A percentile compares a stretch with the other conserved stretches of the same genome.
Conservation (phyloP, 2,113 vertebrate genomes). For the Nothoprocta perdicaria region DNA sequence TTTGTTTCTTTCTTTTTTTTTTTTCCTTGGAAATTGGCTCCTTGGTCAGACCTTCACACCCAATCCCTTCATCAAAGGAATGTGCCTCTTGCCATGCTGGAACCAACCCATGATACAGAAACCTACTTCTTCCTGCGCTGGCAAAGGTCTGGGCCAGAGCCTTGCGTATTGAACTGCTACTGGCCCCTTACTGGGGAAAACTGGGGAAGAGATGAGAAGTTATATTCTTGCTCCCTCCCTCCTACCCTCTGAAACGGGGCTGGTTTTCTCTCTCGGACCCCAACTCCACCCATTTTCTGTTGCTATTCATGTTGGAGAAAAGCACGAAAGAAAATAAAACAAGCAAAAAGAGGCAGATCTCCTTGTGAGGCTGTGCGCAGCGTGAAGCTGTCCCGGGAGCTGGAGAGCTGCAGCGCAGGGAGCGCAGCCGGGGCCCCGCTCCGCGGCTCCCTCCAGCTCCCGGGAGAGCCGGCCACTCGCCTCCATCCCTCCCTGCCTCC, state of each 20-base stretch:
- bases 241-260: neutral
- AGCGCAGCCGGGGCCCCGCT: no score
- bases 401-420: no score
- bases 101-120: neutral
- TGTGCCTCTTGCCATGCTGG: neutral
- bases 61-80: neutral
- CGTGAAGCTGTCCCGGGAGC: no score
- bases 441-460: no score
- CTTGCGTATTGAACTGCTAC: neutral
- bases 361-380: no score
- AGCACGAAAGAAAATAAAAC: no score
- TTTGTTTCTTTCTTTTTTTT: neutral
- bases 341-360: no score
- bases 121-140: neutral
- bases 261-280: neutral
- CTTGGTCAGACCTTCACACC: neutral
- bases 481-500: no score
- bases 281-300: neutral
- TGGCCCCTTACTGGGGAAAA: neutral
- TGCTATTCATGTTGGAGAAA: neutral
- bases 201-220: rapidly evolving
- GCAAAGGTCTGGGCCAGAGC: neutral
- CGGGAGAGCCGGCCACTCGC: no score
- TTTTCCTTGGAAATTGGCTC: neutral
- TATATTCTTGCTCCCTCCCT: rapidly evolving